Conservation (phyloP, 2,888 invertebrate species). For the Escarpia spicata region DNA sequence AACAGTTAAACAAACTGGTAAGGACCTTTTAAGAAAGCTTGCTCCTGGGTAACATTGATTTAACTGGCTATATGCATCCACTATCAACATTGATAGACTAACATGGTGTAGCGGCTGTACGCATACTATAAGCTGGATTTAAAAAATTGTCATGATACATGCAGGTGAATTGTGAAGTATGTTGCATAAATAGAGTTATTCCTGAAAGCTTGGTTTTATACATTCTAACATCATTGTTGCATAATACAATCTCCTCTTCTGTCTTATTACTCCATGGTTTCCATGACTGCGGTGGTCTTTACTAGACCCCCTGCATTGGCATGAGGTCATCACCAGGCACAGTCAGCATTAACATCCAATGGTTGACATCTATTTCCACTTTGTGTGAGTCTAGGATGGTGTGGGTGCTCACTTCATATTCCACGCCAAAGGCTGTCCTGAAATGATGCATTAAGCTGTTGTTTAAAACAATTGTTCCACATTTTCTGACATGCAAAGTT, state of each 20-base stretch:
- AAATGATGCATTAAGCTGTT: background rate
- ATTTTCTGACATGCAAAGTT: background rate
- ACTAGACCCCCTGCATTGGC: slow-evolving; percentile 39
- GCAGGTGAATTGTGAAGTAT: background rate
- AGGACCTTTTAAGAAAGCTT: background rate
- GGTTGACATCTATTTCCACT: slow-evolving; percentile 61
- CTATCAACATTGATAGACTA: background rate
- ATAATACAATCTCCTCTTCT: background rate
- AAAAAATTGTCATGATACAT: background rate
- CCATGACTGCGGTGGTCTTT: background rate
- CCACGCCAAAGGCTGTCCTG: slow-evolving; percentile 61
- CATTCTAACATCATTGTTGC: background rate
- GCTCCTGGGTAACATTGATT: background rate
- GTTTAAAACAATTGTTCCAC: slow-evolving; percentile 21
- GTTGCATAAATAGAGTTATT: background rate
- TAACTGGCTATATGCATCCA: background rate
- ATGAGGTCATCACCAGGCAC: slow-evolving; percentile 54
- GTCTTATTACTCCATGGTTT: background rate
- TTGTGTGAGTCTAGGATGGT: slow-evolving; percentile 61
- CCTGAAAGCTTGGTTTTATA: background rate
- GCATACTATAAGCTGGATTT: background rate
- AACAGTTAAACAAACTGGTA: background rate
- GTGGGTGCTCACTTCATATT: slow-evolving; percentile 60
- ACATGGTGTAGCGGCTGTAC: background rate
- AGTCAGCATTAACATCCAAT: slow-evolving; percentile 58